Base-by-base conservation (phyloP, 2,888 invertebrate species). In the Phragmatobia fuliginosa region DNA sequence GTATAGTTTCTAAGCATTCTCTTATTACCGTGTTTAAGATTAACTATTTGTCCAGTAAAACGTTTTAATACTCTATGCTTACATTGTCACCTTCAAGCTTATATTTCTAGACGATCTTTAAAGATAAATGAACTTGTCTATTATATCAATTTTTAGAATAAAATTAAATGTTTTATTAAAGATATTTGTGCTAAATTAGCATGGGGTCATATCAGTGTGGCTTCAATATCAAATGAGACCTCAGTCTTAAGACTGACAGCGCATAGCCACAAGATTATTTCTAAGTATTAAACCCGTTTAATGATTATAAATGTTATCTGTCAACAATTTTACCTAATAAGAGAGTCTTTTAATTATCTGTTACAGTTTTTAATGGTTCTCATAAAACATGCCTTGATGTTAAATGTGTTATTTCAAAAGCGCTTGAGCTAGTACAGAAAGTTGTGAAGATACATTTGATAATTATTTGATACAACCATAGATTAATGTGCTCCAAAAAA, bases 371-470 rank as follows among this genome's bases (percentile, higher is more conserved):
- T 10, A 31, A 67, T 68, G 31, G 18, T 36, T 68, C 63, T 32
- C 49, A 66, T 60, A 38, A 56, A 33, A 62, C 38, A 67, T 38
- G 58, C 58, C 67, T 66, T 68, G 49, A 66, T 11, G 1, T 63
- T 25, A 70, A 70, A 63, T 67, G 61, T 62, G 60, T 74, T 74
- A 71, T 66, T 71, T 66, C 72, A 87, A 83, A 83, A 85, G 84
- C 86, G 87, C 86, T 87, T 85, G 81, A 75, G 70, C 85, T 87
- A 84, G 83, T 78, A 77, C 80, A 79, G 33, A 10, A 67, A 67
- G 45, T 74, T 74, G 38, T 21, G 41, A 25, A 76, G 65, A 32
- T 60, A 21, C 61, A 66, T 41, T 41, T 59, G 11, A 38, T 18
- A 18, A 28, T 38, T 58, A n/a, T 66, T 41, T 66, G 31, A 41